Base-by-base conservation (phyloP, 1,140 invertebrate species). In the Chlorops oryzae region DNA sequence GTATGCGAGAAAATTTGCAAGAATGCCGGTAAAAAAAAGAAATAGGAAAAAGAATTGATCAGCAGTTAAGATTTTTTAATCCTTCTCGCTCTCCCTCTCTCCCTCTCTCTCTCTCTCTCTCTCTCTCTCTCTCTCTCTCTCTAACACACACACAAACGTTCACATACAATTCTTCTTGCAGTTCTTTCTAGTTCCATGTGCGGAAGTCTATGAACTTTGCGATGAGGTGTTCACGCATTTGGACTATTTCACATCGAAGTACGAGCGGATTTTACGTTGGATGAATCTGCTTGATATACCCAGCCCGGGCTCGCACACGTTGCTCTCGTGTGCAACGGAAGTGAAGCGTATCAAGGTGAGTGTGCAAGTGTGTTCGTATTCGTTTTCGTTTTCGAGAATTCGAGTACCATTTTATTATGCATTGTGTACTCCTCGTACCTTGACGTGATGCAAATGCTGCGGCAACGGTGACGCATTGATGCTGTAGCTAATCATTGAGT, bases 201-300 rank as follows among this genome's bases (percentile, higher is more conserved):
- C 73, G 20, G 65, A 81, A 54, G 77, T 87, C 2, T 91, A 91
- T 61, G 65, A 73, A 24, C 72, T 79, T 52, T 74, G 92, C 42
- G 84, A 91, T 56, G 74, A 78, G 37, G 75, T 82, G 15, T 77
- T 87, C 58, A 56, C 72, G 13, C 77, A 81, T 47, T 76, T 89
- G 20, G 47, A 59, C 2, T 61, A 66, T 2, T 76, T 91, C 51
- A 82, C 88, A 61, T 64, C 73, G 2, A 80, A 87, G 51, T 79
- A 88, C 60, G 57, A 73, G 0, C 73, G 78, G 23, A 69, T 92
- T 20, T 68, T 76, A 15, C 78, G 82, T 43, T 83, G 85, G 44
- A 83, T 87, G 0, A 72, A 74, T 37, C 78, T 93, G 25, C 90
- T 92, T 63, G 90, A 92, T 65, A 83, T 92, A 3, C 75, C 77